Evolutionary conservation across 2,113 vertebrate genomes (phyloP).

Genomic region (Hylia prasina): DNA sequence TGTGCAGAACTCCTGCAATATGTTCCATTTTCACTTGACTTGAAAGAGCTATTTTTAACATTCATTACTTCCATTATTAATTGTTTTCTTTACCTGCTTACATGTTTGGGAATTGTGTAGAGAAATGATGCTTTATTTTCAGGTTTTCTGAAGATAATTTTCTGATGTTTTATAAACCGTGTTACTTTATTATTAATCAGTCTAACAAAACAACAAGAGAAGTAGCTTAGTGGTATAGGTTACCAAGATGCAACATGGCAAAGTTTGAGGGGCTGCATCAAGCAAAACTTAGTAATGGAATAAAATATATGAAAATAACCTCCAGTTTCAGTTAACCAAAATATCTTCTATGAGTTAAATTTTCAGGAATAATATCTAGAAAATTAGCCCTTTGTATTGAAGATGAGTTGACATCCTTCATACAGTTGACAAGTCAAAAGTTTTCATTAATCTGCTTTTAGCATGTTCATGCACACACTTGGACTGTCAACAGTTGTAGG

Average conservation of each 20-base stretch:
- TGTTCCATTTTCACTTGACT: neutral
- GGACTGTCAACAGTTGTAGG: neutral
- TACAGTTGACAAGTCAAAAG: neutral
- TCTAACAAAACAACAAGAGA: neutral
- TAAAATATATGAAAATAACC: neutral
- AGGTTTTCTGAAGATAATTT: neutral
- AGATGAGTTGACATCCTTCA: neutral
- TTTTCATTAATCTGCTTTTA: neutral
- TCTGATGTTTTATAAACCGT: neutral
- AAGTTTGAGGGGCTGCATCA: neutral
- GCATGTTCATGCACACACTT: accelerated
- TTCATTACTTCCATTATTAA: neutral
- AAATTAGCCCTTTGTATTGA: neutral
- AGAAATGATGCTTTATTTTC: neutral
- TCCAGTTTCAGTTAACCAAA: neutral
- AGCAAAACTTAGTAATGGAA: neutral
- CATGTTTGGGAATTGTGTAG: neutral
- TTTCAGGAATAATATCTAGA: neutral
- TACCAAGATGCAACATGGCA: neutral
- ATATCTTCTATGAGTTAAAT: neutral
- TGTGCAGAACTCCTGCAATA: neutral
- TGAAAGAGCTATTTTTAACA: neutral
- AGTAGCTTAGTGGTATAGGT: neutral
- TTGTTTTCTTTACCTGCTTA: neutral
- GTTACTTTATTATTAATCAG: neutral